phyloP scores from a whole-genome alignment of 1,140 invertebrate genomes.

The Diplogasteroides magnus region DNA sequence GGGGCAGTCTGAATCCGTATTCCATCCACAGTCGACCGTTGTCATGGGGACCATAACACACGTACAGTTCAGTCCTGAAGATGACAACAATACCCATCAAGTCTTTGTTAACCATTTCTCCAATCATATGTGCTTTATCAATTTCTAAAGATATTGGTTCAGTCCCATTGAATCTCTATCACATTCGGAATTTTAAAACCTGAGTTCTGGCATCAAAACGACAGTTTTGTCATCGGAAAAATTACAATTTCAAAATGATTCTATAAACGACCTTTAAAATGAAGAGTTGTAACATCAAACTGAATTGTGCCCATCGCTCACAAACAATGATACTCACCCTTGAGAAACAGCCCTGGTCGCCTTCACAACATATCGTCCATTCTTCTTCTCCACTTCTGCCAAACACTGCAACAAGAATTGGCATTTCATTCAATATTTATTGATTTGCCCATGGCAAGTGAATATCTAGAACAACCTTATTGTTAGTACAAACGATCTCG shows the following conservation, averaged over 20 bases:
- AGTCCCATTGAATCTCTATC: too few relatives aligned
- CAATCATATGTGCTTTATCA: too few relatives aligned
- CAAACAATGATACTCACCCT: conserved; percentile 24
- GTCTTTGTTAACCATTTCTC: conserved; percentile 61
- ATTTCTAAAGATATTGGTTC: conserved; percentile 23
- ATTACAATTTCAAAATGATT: too few relatives aligned
- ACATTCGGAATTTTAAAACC: conserved; percentile 9
- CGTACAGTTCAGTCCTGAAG: conserved; percentile 63
- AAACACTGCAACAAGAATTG: conserved; percentile 29
- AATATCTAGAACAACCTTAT: too few relatives aligned
- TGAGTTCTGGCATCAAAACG: too few relatives aligned
- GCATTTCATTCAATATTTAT: too few relatives aligned
- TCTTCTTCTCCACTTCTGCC: conserved; percentile 23
- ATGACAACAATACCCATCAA: conserved; percentile 59
- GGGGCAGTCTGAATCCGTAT: conserved; percentile 69
- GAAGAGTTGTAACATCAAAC: too few relatives aligned
- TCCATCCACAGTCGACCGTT: conserved; percentile 68
- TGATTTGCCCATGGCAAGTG: not conserved
- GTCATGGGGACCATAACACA: conserved; percentile 70
- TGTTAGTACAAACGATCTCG: too few relatives aligned
- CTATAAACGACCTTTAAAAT: too few relatives aligned
- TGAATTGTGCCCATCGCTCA: too few relatives aligned
- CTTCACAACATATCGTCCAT: conserved; percentile 13
- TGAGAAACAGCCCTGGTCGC: conserved; percentile 47
- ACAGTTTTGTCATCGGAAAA: too few relatives aligned